Conservation (phyloP, 2,888 invertebrate species). For the Auanema sp. region DNA sequence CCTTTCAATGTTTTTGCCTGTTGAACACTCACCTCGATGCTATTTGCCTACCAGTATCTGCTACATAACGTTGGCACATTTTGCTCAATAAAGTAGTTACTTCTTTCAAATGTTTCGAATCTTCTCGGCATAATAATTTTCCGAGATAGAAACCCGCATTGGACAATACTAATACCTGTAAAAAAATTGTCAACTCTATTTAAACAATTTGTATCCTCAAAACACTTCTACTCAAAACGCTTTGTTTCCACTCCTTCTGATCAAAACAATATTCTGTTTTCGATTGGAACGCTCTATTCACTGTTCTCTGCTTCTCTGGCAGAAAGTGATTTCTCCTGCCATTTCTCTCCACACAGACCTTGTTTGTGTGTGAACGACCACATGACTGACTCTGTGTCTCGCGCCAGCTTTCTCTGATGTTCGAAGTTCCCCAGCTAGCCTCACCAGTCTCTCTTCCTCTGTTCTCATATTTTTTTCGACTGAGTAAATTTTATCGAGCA, state of each 20-base stretch:
- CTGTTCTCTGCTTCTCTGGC: not conserved
- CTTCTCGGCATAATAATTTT: slow-evolving; percentile 30
- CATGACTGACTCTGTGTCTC: slow-evolving; percentile 4
- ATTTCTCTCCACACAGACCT: not conserved
- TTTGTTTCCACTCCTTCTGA: too few species aligned
- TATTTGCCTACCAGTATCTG: slow-evolving; percentile 39
- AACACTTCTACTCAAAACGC: too few species aligned
- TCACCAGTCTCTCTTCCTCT: not conserved
- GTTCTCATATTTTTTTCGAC: slow-evolving; percentile 5
- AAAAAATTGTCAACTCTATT: slow-evolving; percentile 4
- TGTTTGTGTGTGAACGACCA: not conserved
- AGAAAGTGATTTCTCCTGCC: slow-evolving; percentile 4
- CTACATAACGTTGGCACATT: slow-evolving; percentile 25
- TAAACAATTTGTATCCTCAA: too few species aligned
- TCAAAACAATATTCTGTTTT: not conserved
- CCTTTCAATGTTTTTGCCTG: not conserved
- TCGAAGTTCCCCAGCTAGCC: not conserved
- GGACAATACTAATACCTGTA: slow-evolving; percentile 44
- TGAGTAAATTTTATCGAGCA: too few species aligned
- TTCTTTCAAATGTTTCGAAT: slow-evolving; percentile 22
- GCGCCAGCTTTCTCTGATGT: slow-evolving; percentile 1
- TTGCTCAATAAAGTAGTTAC: slow-evolving; percentile 24
- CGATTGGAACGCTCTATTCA: not conserved
- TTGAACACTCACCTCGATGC: slow-evolving; percentile 24
- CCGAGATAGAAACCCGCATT: slow-evolving; percentile 50